Evolutionary conservation across 2,888 invertebrate genomes (phyloP), one percentile per base, ranked within the genome.

Genomic region (Monoplex corrugatus): DNA sequence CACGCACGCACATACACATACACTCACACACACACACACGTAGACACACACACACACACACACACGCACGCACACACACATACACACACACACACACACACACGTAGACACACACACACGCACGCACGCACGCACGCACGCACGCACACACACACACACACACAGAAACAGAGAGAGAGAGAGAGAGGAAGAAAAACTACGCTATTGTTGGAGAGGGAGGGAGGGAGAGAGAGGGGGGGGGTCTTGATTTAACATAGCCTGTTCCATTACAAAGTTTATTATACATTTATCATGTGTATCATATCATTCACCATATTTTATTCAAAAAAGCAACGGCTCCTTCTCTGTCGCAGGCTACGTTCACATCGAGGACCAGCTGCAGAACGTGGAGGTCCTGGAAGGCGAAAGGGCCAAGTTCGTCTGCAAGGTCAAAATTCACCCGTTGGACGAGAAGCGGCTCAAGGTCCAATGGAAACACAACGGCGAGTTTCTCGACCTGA

Each of bases 381-480:
- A 89, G 83, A 91, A 91, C 82, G 90, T 90, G 38, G 90, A 90
- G 19, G 91, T 92, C 10, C 90, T 89, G 63, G 91, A 92, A 72
- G 92, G 92, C 0, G 91, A 91, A 57, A 57, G 91, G 40, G 92
- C 92, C 35, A 90, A 89, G 89, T 92, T 92, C 83, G 87, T 92
- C 72, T 92, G 92, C 90, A 92, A 92, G 83, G 86, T 91, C 8
- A 90, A 90, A 38, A 91, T 90, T 19, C 92, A 91, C 43, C 91
- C 90, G 43, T 85, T 91, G 43, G 91, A 92, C 78, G 90, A 90
- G 68, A 84, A 89, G 28, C 87, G 90, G 10, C 89, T 92, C 35
- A 43, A 72, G 32, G 90, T 92, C n/a, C 89, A 89, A 32, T 94
- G 94, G 94, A 94, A 94, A 88, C 93, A 93, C 88, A 93, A 94